Conservation (phyloP, 1,140 invertebrate species). For the Zaprionus camerounensis region DNA sequence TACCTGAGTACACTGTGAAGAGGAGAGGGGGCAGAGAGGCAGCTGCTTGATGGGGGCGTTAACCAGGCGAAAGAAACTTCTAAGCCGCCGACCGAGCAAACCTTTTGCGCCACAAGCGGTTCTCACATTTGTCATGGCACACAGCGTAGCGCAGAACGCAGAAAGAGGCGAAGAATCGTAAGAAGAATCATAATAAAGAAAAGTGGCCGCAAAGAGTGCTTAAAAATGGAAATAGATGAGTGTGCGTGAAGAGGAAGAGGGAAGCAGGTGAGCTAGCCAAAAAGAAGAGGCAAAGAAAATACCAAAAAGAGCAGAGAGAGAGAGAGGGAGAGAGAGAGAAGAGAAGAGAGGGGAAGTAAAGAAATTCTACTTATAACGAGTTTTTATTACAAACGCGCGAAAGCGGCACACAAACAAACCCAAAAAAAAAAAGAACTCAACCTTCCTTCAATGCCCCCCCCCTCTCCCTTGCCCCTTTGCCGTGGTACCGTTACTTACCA, state of each 20-base stretch:
- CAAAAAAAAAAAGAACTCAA: conserved; percentile 40
- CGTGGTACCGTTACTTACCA: conserved; percentile 29
- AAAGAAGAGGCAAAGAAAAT: conserved; percentile 36
- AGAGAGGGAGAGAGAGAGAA: background rate
- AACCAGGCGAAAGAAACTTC: conserved; percentile 61
- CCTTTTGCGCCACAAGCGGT: conserved; percentile 65
- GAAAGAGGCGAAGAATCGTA: conserved; percentile 12
- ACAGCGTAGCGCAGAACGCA: conserved; percentile 5
- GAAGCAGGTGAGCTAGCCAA: conserved; percentile 54
- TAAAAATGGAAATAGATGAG: conserved; percentile 73
- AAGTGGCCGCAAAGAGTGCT: conserved; percentile 80
- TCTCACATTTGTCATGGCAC: conserved; percentile 77
- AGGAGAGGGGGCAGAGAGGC: background rate
- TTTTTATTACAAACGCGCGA: conserved; percentile 81
- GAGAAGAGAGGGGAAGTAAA: conserved; percentile 33
- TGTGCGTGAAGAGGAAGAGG: conserved; percentile 26
- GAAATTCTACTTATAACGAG: conserved; percentile 82
- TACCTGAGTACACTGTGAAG: background rate
- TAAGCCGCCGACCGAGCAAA: conserved; percentile 55
- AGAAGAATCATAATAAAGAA: conserved; percentile 75
- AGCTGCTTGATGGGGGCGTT: conserved; percentile 51
- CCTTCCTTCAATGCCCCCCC: background rate
- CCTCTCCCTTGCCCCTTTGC: background rate
- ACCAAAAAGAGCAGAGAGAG: background rate
- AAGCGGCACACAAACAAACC: conserved; percentile 60